These are phyloP conservation scores for Pteropus alecto DNA, from an alignment of 2,113 vertebrate species.

Conservation along the genomic window DNA sequence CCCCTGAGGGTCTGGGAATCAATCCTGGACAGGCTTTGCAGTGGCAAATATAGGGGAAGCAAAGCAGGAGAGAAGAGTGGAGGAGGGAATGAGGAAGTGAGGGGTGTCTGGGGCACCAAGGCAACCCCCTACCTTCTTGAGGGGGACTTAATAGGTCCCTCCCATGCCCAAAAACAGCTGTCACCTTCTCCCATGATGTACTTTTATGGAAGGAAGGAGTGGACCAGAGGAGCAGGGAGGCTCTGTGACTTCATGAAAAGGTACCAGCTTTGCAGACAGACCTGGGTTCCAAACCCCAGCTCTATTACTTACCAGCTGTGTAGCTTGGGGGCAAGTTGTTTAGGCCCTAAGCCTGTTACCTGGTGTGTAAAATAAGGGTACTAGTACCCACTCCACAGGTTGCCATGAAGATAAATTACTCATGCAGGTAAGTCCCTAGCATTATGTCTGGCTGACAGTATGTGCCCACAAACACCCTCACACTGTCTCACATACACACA, in stretches of 20 bases:
- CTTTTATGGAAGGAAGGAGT: background rate
- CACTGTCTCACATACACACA: background rate
- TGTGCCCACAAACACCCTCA: background rate
- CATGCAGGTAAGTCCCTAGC: background rate
- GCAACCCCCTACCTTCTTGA: background rate
- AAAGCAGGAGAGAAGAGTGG: background rate
- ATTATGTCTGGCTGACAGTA: background rate
- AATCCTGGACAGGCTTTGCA: background rate
- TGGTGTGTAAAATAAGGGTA: background rate
- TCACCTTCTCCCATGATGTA: background rate
- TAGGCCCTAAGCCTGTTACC: background rate
- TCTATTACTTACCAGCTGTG: background rate
- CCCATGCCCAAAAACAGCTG: background rate
- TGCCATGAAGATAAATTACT: background rate
- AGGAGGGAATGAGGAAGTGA: background rate
- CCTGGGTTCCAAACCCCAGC: background rate
- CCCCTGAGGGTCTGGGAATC: background rate
- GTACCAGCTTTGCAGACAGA: background rate
- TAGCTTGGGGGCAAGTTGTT: background rate
- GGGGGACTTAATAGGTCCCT: background rate
- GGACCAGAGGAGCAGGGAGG: background rate
- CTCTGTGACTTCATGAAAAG: background rate
- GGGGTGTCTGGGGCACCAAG: background rate
- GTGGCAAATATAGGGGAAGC: background rate
- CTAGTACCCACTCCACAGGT: background rate